Conservation (phyloP, 53 echinoderm and acorn worm species). For the Zoroaster sp. region DNA sequence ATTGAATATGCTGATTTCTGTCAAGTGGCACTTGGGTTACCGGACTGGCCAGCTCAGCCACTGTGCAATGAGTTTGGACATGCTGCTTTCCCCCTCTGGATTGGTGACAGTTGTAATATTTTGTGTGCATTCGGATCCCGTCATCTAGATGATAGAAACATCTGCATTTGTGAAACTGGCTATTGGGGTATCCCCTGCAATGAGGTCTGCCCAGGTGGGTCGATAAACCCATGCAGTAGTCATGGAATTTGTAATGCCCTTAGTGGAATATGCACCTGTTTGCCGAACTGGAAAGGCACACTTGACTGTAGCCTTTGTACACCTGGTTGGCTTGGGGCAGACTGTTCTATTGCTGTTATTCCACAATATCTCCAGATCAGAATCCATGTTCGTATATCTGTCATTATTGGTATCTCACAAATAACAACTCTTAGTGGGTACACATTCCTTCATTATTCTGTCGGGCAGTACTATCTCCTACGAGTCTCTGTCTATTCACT, state of each 20-base stretch:
- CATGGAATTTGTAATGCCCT: conserved; percentile 65
- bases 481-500: conserved; percentile 52
- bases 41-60: conserved; percentile 78
- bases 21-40: conserved; percentile 60
- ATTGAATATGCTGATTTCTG: conserved; percentile 77
- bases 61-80: conserved; percentile 84
- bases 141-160: conserved; percentile 59
- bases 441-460: conserved; percentile 66
- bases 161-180: conserved; percentile 76
- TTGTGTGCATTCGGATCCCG: conserved; percentile 70
- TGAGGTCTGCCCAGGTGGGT: conserved; percentile 76
- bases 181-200: conserved; percentile 74
- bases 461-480: conserved; percentile 80
- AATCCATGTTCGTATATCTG: conserved; percentile 45
- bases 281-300: conserved; percentile 80
- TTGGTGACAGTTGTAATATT: conserved; percentile 79
- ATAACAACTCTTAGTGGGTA: conserved; percentile 79
- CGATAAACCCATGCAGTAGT: conserved; percentile 70
- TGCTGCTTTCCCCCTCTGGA: conserved; percentile 83
- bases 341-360: conserved; percentile 52
- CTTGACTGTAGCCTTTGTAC: conserved; percentile 71
- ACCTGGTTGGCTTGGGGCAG: conserved; percentile 70
- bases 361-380: conserved; percentile 2
- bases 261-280: conserved; percentile 71
- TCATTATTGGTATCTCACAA: conserved; percentile 72